These are phyloP conservation scores for Himalopsyche phryganea DNA, from an alignment of 1,140 invertebrate species.

Conservation along the genomic window DNA sequence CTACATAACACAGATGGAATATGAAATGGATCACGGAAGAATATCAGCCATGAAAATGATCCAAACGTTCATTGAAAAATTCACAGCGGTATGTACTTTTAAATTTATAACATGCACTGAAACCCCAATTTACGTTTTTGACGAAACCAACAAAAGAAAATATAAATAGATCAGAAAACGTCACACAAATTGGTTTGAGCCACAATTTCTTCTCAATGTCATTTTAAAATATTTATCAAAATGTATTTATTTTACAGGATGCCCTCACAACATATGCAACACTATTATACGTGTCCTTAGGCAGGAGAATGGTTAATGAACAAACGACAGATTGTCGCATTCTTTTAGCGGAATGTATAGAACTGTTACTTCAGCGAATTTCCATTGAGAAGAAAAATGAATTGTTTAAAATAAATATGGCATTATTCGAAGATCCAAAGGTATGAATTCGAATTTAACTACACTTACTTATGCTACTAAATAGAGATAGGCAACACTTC, in stretches of 20 bases:
- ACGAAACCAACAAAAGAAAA: too few relatives aligned
- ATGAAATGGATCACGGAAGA: slow-evolving; percentile 74
- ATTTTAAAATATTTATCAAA: too few relatives aligned
- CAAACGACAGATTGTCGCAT: slow-evolving; percentile 64
- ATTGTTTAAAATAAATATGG: slow-evolving; percentile 62
- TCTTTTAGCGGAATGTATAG: slow-evolving; percentile 63
- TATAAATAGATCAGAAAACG: too few relatives aligned
- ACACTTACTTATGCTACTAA: too few relatives aligned
- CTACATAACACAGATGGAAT: slow-evolving; percentile 77
- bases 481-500: too few relatives aligned
- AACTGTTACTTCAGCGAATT: slow-evolving; percentile 59
- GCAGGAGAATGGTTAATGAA: slow-evolving; percentile 71
- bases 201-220: too few relatives aligned
- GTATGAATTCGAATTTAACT: too few relatives aligned
- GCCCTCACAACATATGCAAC: slow-evolving; percentile 60
- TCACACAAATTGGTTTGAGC: too few relatives aligned
- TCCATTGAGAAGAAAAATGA: slow-evolving; percentile 55
- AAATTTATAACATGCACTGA: neutral
- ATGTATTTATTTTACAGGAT: slow-evolving; percentile 56
- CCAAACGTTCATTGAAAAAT: slow-evolving; percentile 69
- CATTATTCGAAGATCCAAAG: slow-evolving; percentile 69
- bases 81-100: slow-evolving; percentile 59
- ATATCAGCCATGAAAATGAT: slow-evolving; percentile 84
- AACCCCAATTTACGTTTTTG: too few relatives aligned
- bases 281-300: slow-evolving; percentile 71